Percentiles rank a stretch among this genome's conserved stretches.
phyloP scores from a whole-genome alignment of 2,797 vertebrate species.

The Fundulus diaphanus region DNA sequence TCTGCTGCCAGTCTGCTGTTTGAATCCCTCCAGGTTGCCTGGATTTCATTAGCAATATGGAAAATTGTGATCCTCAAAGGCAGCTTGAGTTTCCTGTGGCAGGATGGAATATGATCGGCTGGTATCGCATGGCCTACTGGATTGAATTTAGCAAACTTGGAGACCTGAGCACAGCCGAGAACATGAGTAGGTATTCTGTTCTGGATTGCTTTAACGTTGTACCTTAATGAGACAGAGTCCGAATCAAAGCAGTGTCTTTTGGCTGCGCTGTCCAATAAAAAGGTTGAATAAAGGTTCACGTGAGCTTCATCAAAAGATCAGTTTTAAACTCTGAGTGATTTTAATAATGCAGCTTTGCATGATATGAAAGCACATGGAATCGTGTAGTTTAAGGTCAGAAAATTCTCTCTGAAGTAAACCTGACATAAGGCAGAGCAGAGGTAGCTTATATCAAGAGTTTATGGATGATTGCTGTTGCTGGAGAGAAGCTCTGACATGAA shows the following conservation, averaged over 20 bases:
- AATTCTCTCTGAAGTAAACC: constrained; percentile 32
- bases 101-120: constrained; percentile 59
- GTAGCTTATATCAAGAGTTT: constrained; percentile 62
- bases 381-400: constrained; percentile 7
- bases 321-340: constrained; percentile 33
- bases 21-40: constrained; percentile 62
- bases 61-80: constrained; percentile 79
- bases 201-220: constrained; percentile 23
- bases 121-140: constrained; percentile 76
- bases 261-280: constrained; percentile 12
- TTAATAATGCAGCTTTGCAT: constrained; percentile 18
- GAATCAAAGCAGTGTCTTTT: constrained; percentile 12
- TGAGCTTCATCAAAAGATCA: constrained; percentile 26
- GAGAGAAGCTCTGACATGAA: constrained; percentile 43
- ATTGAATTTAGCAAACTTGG: constrained; percentile 70
- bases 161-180: constrained; percentile 59
- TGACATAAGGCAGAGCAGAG: constrained; percentile 37
- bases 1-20: constrained; percentile 50
- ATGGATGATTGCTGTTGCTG: constrained; percentile 64
- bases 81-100: constrained; percentile 75
- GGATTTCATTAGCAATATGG: constrained; percentile 82
- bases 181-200: constrained; percentile 47
- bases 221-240: constrained; percentile 19
- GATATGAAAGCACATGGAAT: constrained; percentile 34
- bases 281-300: constrained; percentile 26